phyloP scores from a whole-genome alignment of 2,797 vertebrate genomes.

The Chaenodraco wilsoni region DNA sequence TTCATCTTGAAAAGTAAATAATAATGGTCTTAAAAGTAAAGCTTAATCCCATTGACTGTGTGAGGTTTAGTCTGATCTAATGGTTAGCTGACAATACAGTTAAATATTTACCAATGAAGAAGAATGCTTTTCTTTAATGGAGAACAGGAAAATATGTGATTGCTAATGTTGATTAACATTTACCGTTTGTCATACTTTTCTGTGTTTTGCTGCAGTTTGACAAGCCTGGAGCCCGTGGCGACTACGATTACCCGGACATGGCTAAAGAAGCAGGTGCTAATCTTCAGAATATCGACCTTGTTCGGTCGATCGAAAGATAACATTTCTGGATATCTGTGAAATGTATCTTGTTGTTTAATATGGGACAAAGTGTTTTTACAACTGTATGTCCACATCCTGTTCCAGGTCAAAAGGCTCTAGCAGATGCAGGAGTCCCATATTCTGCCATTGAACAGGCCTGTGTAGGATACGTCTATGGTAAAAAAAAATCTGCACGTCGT shows the following conservation, averaged over 20 bases:
- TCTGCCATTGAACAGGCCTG: slow-evolving; percentile 91
- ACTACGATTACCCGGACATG: slow-evolving; percentile 93
- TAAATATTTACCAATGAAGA: neutral
- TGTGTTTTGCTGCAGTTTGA: slow-evolving; percentile 84
- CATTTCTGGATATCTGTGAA: slow-evolving; percentile 10
- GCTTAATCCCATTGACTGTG: neutral
- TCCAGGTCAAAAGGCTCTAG: slow-evolving; percentile 90
- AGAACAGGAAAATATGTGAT: neutral
- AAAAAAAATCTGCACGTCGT: neutral
- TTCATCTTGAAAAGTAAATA: neutral
- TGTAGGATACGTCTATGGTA: slow-evolving; percentile 96
- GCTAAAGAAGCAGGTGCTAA: slow-evolving; percentile 93
- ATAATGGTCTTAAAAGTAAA: neutral
- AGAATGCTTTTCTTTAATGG: neutral
- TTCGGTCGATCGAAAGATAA: slow-evolving; percentile 3
- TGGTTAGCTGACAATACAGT: neutral
- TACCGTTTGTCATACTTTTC: neutral
- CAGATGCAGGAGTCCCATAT: slow-evolving; percentile 92
- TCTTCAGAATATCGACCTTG: slow-evolving; percentile 37
- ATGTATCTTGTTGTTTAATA: slow-evolving; percentile 3
- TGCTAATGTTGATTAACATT: neutral
- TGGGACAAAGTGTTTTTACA: neutral
- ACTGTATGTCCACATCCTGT: neutral
- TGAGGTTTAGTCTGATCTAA: neutral
- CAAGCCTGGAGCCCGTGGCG: slow-evolving; percentile 83